phyloP scores from a whole-genome alignment of 2,113 vertebrate species.

The Neolamprologus falcicula region DNA sequence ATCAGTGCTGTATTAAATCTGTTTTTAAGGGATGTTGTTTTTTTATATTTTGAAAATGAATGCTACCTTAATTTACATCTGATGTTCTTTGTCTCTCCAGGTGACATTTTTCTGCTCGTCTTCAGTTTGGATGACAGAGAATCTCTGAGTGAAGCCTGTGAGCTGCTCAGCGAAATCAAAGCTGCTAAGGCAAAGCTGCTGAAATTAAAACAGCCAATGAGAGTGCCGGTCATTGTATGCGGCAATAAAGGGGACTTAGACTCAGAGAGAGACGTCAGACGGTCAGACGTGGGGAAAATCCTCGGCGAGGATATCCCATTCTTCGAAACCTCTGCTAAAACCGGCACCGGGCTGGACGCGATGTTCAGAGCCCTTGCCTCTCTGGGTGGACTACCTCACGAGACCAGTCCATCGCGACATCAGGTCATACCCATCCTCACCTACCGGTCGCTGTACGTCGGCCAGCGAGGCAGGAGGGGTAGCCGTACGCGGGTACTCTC shows the following conservation, averaged over 20 bases:
- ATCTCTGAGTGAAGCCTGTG: conserved; percentile 55
- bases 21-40: background rate
- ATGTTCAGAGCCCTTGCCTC: conserved; percentile 58
- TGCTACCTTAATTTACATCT: background rate
- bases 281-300: conserved; percentile 1
- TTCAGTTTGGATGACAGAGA: conserved; percentile 67
- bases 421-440: conserved; percentile 55
- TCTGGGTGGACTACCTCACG: conserved; percentile 61
- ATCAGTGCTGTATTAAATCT: background rate
- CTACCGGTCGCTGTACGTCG: conserved; percentile 53
- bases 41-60: background rate
- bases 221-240: conserved; percentile 53
- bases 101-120: conserved; percentile 71
- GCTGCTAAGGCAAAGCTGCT: conserved; percentile 59
- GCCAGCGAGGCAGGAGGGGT: conserved; percentile 24
- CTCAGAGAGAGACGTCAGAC: conserved; percentile 14
- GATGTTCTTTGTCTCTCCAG: conserved; percentile 23
- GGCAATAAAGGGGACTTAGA: conserved; percentile 67
- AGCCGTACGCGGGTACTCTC: background rate
- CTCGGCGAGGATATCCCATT: conserved; percentile 41
- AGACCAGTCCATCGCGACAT: conserved; percentile 63
- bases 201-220: conserved; percentile 40
- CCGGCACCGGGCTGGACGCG: conserved; percentile 50
- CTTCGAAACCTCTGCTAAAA: conserved; percentile 70
- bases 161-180: conserved; percentile 59